Evolutionary conservation across 1,140 invertebrate genomes (phyloP).

Genomic region (Rhizoglyphus robini): DNA sequence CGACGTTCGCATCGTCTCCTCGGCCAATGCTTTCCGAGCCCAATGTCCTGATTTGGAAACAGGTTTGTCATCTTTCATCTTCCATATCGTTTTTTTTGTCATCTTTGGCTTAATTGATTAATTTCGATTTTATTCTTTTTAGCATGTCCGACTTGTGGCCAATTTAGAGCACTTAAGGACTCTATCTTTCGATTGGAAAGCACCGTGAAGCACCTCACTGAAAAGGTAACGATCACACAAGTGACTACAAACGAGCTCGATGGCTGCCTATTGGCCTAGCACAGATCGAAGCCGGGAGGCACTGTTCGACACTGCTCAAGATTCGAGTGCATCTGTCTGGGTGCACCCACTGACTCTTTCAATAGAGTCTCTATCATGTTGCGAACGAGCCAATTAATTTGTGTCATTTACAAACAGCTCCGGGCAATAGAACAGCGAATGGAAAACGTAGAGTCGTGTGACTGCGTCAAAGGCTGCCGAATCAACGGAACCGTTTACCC

Average conservation of each 20-base stretch:
- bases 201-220: constrained; percentile 49
- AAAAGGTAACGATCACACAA: constrained; percentile 52
- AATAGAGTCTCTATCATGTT: too few species aligned
- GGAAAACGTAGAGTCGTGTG: constrained; percentile 63
- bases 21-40: constrained; percentile 65
- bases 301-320: too few species aligned
- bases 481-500: constrained; percentile 59
- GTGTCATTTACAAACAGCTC: constrained; percentile 48
- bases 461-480: constrained; percentile 71
- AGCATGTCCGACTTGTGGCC: constrained; percentile 74
- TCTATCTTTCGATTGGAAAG: constrained; percentile 51
- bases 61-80: constrained; percentile 27
- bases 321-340: too few species aligned
- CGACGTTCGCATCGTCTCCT: constrained; percentile 66
- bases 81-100: not conserved
- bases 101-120: too few species aligned
- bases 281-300: too few species aligned
- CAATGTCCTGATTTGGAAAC: constrained; percentile 71
- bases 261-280: too few species aligned
- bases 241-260: too few species aligned
- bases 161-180: constrained; percentile 63
- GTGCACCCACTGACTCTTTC: too few species aligned
- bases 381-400: too few species aligned
- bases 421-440: constrained; percentile 57
- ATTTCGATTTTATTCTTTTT: too few species aligned